Percentiles rank a stretch among this genome's conserved stretches.
Evolutionary conservation across 1,140 invertebrate species (phyloP).

Genomic region (Globodera rostochiensis): DNA sequence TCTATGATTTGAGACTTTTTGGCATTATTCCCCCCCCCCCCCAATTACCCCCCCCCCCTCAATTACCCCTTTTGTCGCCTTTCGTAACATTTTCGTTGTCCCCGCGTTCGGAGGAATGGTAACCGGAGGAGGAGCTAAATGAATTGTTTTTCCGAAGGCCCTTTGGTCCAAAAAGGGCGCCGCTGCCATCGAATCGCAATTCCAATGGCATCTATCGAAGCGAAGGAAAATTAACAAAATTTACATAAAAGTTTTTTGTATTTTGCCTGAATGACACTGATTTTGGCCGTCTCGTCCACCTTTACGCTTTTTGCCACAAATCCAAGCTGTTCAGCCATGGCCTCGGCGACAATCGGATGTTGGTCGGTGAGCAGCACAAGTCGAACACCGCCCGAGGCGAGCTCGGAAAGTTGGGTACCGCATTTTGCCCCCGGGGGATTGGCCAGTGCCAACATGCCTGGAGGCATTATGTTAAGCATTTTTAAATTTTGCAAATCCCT

Average conservation of each 20-base stretch:
- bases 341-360: slow-evolving; percentile 49
- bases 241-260: neutral
- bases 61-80: neutral
- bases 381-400: slow-evolving; percentile 41
- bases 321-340: slow-evolving; percentile 45
- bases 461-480: neutral
- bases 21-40: neutral
- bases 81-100: neutral
- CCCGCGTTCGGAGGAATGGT: slow-evolving; percentile 11
- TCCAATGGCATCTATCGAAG: slow-evolving; percentile 7
- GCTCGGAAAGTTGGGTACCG: slow-evolving; percentile 20
- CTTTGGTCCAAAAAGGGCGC: neutral
- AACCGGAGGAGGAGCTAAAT: neutral
- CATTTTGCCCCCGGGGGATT: slow-evolving; percentile 36
- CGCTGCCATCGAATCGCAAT: neutral
- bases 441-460: slow-evolving; percentile 32
- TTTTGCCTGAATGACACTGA: slow-evolving; percentile 18
- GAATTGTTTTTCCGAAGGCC: neutral
- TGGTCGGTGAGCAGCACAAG: slow-evolving; percentile 53
- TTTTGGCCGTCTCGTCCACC: neutral
- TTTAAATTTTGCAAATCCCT: slow-evolving; percentile 22
- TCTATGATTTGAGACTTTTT: neutral
- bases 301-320: neutral
- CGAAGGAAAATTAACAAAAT: neutral
- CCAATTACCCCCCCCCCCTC: neutral